Conservation (phyloP, 2,888 invertebrate genomes). For the Drosophila tripunctata region DNA sequence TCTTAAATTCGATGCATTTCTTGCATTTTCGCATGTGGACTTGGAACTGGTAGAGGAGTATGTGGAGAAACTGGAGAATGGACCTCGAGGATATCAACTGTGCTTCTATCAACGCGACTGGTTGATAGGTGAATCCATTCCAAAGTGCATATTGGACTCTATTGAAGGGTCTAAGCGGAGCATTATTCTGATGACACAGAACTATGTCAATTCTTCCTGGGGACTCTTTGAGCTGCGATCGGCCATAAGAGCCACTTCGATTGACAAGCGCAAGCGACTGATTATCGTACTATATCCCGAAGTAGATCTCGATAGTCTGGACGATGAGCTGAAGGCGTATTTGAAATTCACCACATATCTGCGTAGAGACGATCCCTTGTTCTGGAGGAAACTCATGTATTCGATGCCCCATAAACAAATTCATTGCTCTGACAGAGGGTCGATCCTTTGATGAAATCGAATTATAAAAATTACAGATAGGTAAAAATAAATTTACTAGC, state of each 20-base stretch:
- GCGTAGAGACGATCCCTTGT: constrained; percentile 23
- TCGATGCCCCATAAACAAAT: constrained; percentile 32
- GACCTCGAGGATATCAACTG: constrained; percentile 3
- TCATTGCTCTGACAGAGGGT: background rate
- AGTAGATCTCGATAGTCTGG: constrained; percentile 20
- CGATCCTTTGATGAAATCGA: background rate
- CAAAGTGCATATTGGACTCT: constrained; percentile 30
- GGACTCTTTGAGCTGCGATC: constrained; percentile 39
- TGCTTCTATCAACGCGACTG: constrained; percentile 42
- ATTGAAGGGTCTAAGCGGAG: constrained; percentile 33
- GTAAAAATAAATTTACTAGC: no score
- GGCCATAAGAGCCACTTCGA: constrained; percentile 28
- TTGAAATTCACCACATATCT: constrained; percentile 38
- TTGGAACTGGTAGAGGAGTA: constrained; percentile 24
- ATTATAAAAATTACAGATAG: no score
- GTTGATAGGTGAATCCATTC: constrained; percentile 33
- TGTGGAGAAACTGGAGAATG: constrained; percentile 26
- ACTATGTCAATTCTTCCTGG: constrained; percentile 34
- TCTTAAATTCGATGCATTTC: constrained; percentile 26
- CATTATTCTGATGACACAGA: constrained; percentile 33
- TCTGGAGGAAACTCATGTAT: constrained; percentile 36
- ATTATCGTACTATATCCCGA: constrained; percentile 44
- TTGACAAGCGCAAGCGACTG: constrained; percentile 31
- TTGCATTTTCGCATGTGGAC: constrained; percentile 33
- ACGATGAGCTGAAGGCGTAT: constrained; percentile 28